phyloP scores from a whole-genome alignment of 2,888 invertebrate genomes.

The Drosophila diplacantha region DNA sequence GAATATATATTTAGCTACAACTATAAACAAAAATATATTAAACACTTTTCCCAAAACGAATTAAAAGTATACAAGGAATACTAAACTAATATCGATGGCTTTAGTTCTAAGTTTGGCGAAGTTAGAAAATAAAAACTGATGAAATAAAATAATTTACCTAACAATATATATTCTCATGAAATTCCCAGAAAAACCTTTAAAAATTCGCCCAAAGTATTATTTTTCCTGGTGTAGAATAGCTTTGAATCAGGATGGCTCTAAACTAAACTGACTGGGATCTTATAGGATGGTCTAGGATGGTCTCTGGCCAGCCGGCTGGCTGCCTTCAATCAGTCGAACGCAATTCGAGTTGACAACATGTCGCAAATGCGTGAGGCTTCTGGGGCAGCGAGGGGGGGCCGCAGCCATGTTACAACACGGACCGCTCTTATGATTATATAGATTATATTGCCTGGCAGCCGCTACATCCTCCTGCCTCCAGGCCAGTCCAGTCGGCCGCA shows the following conservation, averaged over 20 bases:
- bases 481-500: constrained; percentile 42
- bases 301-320: constrained; percentile 37
- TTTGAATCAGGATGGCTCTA: constrained; percentile 6
- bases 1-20: background rate
- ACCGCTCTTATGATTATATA: constrained; percentile 68
- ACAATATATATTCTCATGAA: background rate
- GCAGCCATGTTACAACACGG: constrained; percentile 56
- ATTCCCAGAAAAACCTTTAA: background rate
- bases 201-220: background rate
- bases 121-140: too few relatives aligned
- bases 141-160: too few relatives aligned
- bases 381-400: constrained; percentile 14
- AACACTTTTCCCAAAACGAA: too few relatives aligned
- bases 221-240: constrained; percentile 14
- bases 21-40: background rate
- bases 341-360: constrained; percentile 77
- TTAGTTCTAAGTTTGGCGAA: too few relatives aligned
- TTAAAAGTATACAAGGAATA: too few relatives aligned
- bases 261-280: constrained; percentile 4
- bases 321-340: constrained; percentile 74
- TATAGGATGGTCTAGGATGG: constrained; percentile 20
- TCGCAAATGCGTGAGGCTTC: constrained; percentile 67
- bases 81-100: too few relatives aligned
- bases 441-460: constrained; percentile 61
- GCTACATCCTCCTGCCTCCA: constrained; percentile 14